Conservation (phyloP, 2,888 invertebrate genomes). For the Tetranychus piercei region DNA sequence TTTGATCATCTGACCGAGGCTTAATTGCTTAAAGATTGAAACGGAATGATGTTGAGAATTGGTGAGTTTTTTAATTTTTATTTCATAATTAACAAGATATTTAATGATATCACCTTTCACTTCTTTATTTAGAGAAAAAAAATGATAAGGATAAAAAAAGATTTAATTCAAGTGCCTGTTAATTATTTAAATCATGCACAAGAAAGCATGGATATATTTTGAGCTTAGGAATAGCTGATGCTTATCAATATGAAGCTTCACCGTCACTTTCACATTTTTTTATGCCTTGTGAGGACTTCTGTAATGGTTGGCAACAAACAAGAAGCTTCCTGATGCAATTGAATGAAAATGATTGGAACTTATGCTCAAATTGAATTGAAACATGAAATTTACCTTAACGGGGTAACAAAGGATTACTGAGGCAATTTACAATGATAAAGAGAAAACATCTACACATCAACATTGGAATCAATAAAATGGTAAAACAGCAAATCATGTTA, state of each 20-base stretch:
- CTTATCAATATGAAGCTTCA: constrained; percentile 25
- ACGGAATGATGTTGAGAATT: constrained; percentile 44
- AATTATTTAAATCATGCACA: constrained; percentile 39
- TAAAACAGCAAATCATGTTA: constrained; percentile 74
- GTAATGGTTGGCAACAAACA: constrained; percentile 64
- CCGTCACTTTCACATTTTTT: constrained; percentile 61
- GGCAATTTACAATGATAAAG: constrained; percentile 63
- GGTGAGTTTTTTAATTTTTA: constrained; percentile 28
- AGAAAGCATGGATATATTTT: constrained; percentile 25
- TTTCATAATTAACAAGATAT: too few species aligned
- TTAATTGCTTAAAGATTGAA: too few species aligned
- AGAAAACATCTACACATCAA: constrained; percentile 64
- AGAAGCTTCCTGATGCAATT: constrained; percentile 66
- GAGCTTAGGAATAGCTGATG: constrained; percentile 27
- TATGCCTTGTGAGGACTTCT: constrained; percentile 90
- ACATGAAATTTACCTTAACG: constrained; percentile 66
- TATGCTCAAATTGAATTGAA: constrained; percentile 94
- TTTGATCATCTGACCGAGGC: too few species aligned
- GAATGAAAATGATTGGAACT: constrained; percentile 66
- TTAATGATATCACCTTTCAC: neutral
- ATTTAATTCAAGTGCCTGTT: constrained; percentile 42
- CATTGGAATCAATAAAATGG: constrained; percentile 78
- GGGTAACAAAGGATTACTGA: constrained; percentile 52
- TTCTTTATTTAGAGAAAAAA: constrained; percentile 36
- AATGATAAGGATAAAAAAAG: constrained; percentile 46